Evolutionary conservation across 1,140 invertebrate species (phyloP).

Genomic region (Proctacanthus coquilletti): DNA sequence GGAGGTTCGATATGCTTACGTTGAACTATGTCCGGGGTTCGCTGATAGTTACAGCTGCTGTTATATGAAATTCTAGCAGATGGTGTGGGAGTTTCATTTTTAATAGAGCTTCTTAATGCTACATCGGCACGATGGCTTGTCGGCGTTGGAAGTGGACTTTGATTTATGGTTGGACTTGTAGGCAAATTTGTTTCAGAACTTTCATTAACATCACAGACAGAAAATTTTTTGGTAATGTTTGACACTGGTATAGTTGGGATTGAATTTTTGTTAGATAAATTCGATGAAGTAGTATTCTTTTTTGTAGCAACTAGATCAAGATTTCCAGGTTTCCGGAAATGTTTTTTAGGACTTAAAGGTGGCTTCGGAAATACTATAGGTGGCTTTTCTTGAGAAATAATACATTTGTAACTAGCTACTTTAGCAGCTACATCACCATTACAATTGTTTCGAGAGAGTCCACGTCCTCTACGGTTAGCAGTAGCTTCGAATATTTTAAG

Average conservation of each 20-base stretch:
- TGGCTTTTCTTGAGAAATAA: conserved; percentile 37
- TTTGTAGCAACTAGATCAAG: too few species aligned
- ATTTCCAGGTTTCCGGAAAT: background rate
- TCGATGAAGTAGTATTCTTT: too few species aligned
- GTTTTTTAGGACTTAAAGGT: conserved; percentile 29
- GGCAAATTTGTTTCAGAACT: too few species aligned
- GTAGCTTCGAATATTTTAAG: conserved; percentile 67
- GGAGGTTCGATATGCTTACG: background rate
- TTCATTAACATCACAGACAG: too few species aligned
- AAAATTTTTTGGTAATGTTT: too few species aligned
- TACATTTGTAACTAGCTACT: conserved; percentile 46
- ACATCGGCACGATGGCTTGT: too few species aligned
- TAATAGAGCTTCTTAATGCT: too few species aligned
- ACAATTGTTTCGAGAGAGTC: conserved; percentile 28
- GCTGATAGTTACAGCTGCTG: background rate
- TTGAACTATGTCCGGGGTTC: background rate
- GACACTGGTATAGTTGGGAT: too few species aligned
- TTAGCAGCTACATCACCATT: conserved; percentile 49
- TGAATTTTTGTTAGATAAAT: too few species aligned
- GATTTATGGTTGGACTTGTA: too few species aligned
- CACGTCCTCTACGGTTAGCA: conserved; percentile 34
- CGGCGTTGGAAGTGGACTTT: too few species aligned
- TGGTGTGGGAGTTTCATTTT: too few species aligned
- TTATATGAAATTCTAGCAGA: background rate
- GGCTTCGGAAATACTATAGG: conserved; percentile 26